phyloP scores from a whole-genome alignment of 2,888 invertebrate genomes.

The Abrostola triplasia region DNA sequence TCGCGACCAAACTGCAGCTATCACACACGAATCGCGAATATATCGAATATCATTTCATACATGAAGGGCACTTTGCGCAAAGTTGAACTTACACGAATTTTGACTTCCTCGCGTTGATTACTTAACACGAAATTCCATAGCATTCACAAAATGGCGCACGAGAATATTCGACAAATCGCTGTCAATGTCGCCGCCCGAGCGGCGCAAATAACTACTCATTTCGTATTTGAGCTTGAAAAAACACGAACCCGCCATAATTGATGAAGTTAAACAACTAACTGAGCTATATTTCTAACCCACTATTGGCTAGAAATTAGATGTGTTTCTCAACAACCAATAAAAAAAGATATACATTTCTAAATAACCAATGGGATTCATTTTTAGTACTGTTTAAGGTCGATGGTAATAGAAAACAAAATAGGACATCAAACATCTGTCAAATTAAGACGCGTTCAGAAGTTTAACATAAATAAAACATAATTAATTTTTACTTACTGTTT shows the following conservation, averaged over 20 bases:
- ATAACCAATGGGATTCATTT: conserved; percentile 30
- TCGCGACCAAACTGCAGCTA: conserved; percentile 51
- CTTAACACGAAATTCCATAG: conserved; percentile 81
- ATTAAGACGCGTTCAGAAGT: conserved; percentile 41
- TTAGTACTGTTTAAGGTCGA: neutral
- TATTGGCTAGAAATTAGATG: conserved; percentile 31
- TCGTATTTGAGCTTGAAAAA: conserved; percentile 86
- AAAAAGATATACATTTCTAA: rapidly evolving
- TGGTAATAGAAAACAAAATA: conserved; percentile 30
- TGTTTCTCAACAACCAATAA: conserved; percentile 25
- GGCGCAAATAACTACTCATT: conserved; percentile 86
- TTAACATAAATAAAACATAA: no score
- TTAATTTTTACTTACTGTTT: no score
- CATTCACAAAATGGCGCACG: conserved; percentile 87
- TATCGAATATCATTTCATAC: conserved; percentile 61
- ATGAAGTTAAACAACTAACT: conserved; percentile 65
- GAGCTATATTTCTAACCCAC: conserved; percentile 23
- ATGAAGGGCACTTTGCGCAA: conserved; percentile 61
- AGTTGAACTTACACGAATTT: conserved; percentile 75
- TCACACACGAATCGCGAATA: conserved; percentile 68
- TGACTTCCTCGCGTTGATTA: conserved; percentile 73
- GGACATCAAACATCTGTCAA: conserved; percentile 37
- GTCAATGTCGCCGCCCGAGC: conserved; percentile 85
- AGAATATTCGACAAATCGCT: conserved; percentile 84
- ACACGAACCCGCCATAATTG: conserved; percentile 86